Base-by-base conservation (phyloP, 2,888 invertebrate species). In the Stramonita haemastoma region DNA sequence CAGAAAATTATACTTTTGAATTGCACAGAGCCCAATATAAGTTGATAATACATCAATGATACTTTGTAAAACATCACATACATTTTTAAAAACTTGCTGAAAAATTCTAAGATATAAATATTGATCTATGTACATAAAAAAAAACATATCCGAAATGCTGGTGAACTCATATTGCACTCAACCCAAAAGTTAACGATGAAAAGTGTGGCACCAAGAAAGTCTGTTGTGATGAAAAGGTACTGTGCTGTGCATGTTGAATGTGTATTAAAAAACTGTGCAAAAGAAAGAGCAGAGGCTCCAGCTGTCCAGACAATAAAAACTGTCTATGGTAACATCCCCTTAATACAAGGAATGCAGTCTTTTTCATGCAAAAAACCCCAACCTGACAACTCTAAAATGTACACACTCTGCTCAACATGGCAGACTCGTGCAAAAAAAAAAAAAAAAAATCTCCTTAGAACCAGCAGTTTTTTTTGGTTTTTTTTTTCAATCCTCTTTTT, bases 11-110 rank as follows among this genome's bases (percentile, higher is more conserved):
- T 73, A 46, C 15, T 17, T 56, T 34, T 26, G 36, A n/a, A 73
- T 89, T 89, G 87, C 87, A 87, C 87, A 73, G 46, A 73, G 73
- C 87, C 87, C 87, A 73, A 87, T 46, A 73, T 85, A 34, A 73
- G 34, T 57, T 60, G 60, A 13, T 36, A 66, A 22, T 36, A 83
- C 36, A 83, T 66, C 66, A 86, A 57, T 22, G n/a, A 32, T 32
- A 57, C 26, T 22, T 66, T 57, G n/a, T 34, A 86, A n/a, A 34
- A 86, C 86, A 86, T 8, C 19, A 19, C 13, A 85, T 60, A 85
- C 57, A 86, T 29, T 22, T 32, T 36, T 11, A 36, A 66, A 87
- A 60, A 5, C 29, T 57, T 29, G 22, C 4, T 22, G 29, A 29
- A 87, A 32, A 87, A 36, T 26, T n/a, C 32, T 70, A 34, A 34